Base-by-base conservation (phyloP, 2,888 invertebrate genomes). In the Lapara coniferarum region DNA sequence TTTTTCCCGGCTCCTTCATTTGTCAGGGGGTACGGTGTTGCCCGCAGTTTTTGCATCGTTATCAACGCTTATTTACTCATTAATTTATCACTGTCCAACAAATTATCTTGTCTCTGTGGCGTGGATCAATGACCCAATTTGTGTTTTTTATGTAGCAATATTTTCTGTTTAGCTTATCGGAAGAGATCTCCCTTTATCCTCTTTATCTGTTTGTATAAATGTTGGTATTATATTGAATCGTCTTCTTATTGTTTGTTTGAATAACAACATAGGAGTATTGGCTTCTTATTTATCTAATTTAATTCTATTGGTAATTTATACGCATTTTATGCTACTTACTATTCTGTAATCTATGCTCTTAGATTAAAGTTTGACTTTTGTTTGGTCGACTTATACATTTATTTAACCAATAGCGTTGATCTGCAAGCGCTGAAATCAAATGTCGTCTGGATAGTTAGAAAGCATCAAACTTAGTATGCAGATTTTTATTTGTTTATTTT, bases 11-110 rank as follows among this genome's bases (percentile, higher is more conserved):
- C 78, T 74, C 73, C 76, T 81, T 85, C 90, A 90, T 92, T 91
- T 89, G 87, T 90, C 88, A 89, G 75, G 71, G 76, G 79, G 73
- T 58, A 69, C 66, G 74, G 77, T 71, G 72, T 79, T 75, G 75
- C 76, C 77, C 81, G 73, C 79, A 84, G 79, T 89, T 91, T 88
- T 88, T 87, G 84, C 78, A 89, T 91, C 87, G 84, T 91, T 91
- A 92, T 91, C 90, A 85, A 75, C 82, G 86, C 82, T 90, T 91
- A 90, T 90, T 90, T 89, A 85, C 83, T 89, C 89, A 88, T 88
- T 91, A 90, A 92, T 93, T 91, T 89, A 84, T 91, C 91, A 88
- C 84, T 89, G 90, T 90, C 89, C 79, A 71, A 81, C 80, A 85
- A 89, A 90, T 91, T 89, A 88, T 88, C 86, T 82, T 84, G 83